Evolutionary conservation across 2,797 vertebrate genomes (phyloP), one percentile per base, ranked within the genome.

Genomic region (Xyrichtys novacula): DNA sequence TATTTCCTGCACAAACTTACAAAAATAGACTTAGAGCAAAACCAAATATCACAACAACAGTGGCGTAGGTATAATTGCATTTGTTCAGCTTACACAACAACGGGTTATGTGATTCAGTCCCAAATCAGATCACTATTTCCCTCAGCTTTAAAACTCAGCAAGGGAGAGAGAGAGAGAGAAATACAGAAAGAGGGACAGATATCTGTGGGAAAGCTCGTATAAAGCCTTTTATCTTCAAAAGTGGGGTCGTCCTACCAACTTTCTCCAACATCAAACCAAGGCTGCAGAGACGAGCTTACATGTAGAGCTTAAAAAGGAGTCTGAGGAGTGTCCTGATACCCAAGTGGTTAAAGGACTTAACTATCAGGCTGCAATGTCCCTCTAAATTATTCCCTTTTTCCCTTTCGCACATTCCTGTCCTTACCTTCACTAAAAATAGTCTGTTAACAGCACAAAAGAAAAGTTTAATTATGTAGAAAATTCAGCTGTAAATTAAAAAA

Each of bases 181-280:
- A 44, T 42, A 44, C 62, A 50, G 55, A 65, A 64, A 67, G 15
- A 48, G 19, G 44, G 47, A 44, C 62, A 50, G 55, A 65, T 59
- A 67, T 44, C 38, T n/a, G 38, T 46, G 20, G 23, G 42, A 32
- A 25, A 46, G 43, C 59, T 44, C 44, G 56, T 4, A 31, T 32
- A 39, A 43, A 34, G 29, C 39, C 31, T 78, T 71, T 78, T 44
- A 82, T 78, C 79, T 65, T 67, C 56, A 67, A 42, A 74, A 20
- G 65, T 47, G 31, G 69, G 8, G 15, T 36, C n/a, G 25, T 38
- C 9, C 22, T 49, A 25, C 23, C 52, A 54, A 46, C 43, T 61
- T 19, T 55, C n/a, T 20, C 31, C 43, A 28, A 23, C 4, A 54
- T 78, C 62, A 70, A 42, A 63, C 26, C 16, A 1, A 28, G 50